Evolutionary conservation across 2,113 vertebrate species (phyloP).

Genomic region (Nothoprocta perdicaria): DNA sequence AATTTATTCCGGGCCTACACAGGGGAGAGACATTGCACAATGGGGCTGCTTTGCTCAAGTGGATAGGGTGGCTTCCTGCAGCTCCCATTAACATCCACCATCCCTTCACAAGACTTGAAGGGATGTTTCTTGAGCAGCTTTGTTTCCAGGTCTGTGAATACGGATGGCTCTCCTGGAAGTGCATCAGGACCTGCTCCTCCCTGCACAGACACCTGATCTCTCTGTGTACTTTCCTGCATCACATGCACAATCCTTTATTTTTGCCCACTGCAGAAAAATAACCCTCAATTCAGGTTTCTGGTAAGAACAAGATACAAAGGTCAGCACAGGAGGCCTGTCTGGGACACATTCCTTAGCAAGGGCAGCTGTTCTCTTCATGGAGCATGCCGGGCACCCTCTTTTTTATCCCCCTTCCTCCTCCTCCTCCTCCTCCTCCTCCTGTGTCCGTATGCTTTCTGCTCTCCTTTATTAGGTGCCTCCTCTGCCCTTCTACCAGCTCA

Average conservation of each 20-base stretch:
- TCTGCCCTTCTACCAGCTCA: not conserved
- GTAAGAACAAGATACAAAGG: not conserved
- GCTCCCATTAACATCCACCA: not conserved
- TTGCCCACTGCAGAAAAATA: not conserved
- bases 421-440: not conserved
- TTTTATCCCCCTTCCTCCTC: fast-evolving
- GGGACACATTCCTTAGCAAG: not conserved
- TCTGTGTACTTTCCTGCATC: not conserved
- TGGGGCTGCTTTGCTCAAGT: not conserved
- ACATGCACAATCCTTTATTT: not conserved
- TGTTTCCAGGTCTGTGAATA: not conserved
- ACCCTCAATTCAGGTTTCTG: not conserved
- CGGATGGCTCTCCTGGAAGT: not conserved
- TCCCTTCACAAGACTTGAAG: not conserved
- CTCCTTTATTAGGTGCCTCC: not conserved
- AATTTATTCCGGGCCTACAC: constrained; percentile 25
- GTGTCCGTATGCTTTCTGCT: not conserved
- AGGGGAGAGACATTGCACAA: not conserved
- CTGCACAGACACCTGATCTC: not conserved
- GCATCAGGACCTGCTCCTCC: not conserved
- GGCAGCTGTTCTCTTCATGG: not conserved
- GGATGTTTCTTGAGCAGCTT: not conserved
- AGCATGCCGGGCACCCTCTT: not conserved
- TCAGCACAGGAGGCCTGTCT: not conserved
- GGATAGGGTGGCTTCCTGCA: not conserved